Evolutionary conservation across 2,113 vertebrate species (phyloP), one percentile per base, ranked within the genome.

Genomic region (Irena cyanogastra): DNA sequence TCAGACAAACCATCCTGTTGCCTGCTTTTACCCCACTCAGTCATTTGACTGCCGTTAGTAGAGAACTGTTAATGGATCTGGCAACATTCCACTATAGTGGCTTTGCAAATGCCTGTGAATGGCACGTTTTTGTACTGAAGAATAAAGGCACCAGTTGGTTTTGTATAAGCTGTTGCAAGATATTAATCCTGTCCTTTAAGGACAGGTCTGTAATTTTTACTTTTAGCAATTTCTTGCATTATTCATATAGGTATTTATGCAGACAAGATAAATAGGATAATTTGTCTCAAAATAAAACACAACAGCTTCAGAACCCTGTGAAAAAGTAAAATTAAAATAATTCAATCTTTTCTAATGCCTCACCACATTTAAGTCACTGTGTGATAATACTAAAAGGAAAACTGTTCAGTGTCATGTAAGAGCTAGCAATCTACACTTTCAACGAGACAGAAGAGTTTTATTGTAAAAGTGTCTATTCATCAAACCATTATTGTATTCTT

Each of bases 221-320:
- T 88, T 82, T 94, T 84, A 97, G 49, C n/a, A 84, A 74, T 44
- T 92, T 79, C 45, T 60, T 96, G 35, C 47, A 96, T 97, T 97
- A 97, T 97, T 98, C 88, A 97, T 94, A 72, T 56, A 92, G 52
- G 35, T 96, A 95, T 93, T 97, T 97, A 97, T 83, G 83, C 56
- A 95, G 92, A 92, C 86, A 92, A 94, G 94, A 97, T 94, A 97
- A 98, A 98, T 94, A 97, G 95, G 77, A 95, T 97, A 93, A 96
- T 97, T 97, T 97, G 94, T 86, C 66, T 95, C 83, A 61, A 97
- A 97, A 96, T 96, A 97, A 97, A 97, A 95, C 64, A 94, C 85
- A 96, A 79, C 83, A 23, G 50, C 63, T 96, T 89, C 81, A 87
- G 72, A 71, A 65, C 18, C 31, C 39, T 79, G 30, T 83, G 60